These are phyloP conservation scores for Cosmopolites sordidus DNA, from an alignment of 2,888 invertebrate genomes.

Conservation along the genomic window DNA sequence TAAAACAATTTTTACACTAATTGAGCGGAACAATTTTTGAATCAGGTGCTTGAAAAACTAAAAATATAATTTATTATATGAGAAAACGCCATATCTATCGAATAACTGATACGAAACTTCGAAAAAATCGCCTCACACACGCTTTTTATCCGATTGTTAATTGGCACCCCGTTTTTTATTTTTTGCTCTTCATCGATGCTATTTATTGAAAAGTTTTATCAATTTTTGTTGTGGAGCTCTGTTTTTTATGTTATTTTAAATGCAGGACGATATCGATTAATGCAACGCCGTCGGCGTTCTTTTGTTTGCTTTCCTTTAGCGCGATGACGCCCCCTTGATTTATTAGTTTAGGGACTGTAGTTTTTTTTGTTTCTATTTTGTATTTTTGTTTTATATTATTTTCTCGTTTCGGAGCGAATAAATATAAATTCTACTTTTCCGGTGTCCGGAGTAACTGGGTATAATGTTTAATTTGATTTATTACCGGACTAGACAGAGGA, in stretches of 20 bases:
- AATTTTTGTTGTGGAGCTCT: constrained; percentile 2
- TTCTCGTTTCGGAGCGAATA: neutral
- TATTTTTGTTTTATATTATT: constrained; percentile 2
- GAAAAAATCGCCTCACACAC: too few species aligned
- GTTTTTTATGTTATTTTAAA: neutral
- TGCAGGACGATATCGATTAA: constrained; percentile 2
- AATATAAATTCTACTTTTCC: neutral
- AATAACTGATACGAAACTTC: too few species aligned
- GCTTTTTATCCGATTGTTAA: too few species aligned
- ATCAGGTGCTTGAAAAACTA: too few species aligned
- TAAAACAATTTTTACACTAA: too few species aligned
- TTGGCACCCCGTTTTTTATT: too few species aligned
- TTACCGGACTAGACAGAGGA: too few species aligned
- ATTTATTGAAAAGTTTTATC: neutral
- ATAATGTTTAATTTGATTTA: too few species aligned
- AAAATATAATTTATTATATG: too few species aligned
- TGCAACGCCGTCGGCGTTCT: neutral
- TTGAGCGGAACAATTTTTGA: too few species aligned
- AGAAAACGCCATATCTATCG: too few species aligned
- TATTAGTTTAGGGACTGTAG: constrained; percentile 2
- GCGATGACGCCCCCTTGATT: constrained; percentile 1
- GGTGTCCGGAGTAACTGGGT: too few species aligned
- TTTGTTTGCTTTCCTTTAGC: constrained; percentile 3
- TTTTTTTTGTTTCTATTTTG: neutral
- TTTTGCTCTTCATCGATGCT: neutral